Evolutionary conservation across 2,888 invertebrate genomes (phyloP), one percentile per base, ranked within the genome.

Genomic region (Melipona bicolor): DNA sequence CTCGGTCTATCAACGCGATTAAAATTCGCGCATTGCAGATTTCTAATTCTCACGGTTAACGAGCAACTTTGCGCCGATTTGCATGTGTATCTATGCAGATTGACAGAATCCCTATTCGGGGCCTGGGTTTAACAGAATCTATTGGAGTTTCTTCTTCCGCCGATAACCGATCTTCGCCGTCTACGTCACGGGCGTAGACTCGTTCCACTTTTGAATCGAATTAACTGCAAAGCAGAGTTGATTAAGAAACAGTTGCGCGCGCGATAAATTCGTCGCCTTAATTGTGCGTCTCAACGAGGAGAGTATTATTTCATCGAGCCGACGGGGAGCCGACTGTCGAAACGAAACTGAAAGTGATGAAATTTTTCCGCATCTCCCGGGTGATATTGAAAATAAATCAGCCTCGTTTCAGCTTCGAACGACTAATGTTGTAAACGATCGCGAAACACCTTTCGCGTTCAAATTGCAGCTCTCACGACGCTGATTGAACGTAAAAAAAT

Each of bases 1-100:
- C 50, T 6, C 36, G 49, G 80, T 50, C 75, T 67, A 82, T 81
- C 80, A 82, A 82, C 71, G 61, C 59, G 64, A 83, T 81, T 81
- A 71, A 61, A 59, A 71, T 81, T 67, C 50, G 50, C 56, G 54
- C 61, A 24, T 27, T 21, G 52, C 36, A 4, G 36, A 61, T 75
- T 80, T 80, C 67, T 75, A 70, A 82, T 80, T 80, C 75, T 76
- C 75, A 71, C 81, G 75, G 19, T 81, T 75, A 75, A 81, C 17
- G 81, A 81, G 54, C 50, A 36, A n/a, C 59, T 50, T 32, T 36
- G 5, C 3, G 11, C 5, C 13, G 11, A 50, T 72, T 83, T 67
- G 32, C 74, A 54, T 59, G 50, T 36, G 61, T 62, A 71, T 61
- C 68, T 81, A 71, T 71, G 81, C 56, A 67, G 75, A 82, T 82